Conservation (phyloP, 2,113 vertebrate species). For the Ictidomys tridecemlineatus region DNA sequence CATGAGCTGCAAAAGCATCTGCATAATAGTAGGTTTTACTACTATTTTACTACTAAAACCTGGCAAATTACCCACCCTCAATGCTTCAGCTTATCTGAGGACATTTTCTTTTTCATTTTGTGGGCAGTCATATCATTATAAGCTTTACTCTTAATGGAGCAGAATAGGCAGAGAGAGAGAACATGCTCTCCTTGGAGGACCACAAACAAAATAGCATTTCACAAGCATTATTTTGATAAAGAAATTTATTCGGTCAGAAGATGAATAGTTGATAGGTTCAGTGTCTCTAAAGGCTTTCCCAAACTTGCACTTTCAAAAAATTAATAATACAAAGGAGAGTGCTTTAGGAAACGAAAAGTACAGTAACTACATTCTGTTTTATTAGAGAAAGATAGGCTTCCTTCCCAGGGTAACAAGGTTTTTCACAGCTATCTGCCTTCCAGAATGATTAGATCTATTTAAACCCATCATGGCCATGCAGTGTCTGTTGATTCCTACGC, state of each 20-base stretch:
- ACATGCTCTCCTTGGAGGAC: conserved; percentile 55
- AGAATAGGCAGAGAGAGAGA: conserved; percentile 53
- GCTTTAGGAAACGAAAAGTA: conserved; percentile 67
- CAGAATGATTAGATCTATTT: conserved; percentile 78
- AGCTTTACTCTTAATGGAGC: conserved; percentile 35
- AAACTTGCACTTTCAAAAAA: conserved; percentile 75
- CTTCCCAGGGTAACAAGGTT: conserved; percentile 58
- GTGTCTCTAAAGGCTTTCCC: conserved; percentile 67
- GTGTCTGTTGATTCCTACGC: conserved; percentile 54
- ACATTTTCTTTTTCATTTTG: neutral
- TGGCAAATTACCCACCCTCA: neutral
- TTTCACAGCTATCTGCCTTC: conserved; percentile 66
- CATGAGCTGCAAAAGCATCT: neutral
- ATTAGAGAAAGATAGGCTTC: conserved; percentile 68
- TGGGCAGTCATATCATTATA: conserved; percentile 41
- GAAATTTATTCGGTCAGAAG: conserved; percentile 73
- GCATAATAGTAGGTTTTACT: neutral
- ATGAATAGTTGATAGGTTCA: conserved; percentile 77
- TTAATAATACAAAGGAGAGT: conserved; percentile 75
- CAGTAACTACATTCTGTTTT: conserved; percentile 76
- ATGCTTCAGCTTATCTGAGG: neutral
- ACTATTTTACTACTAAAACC: no score
- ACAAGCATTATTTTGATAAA: conserved; percentile 73
- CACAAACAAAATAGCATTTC: conserved; percentile 62
- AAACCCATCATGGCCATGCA: conserved; percentile 30